Conservation (phyloP, 2,797 vertebrate genomes). For the Smutsia gigantea region DNA sequence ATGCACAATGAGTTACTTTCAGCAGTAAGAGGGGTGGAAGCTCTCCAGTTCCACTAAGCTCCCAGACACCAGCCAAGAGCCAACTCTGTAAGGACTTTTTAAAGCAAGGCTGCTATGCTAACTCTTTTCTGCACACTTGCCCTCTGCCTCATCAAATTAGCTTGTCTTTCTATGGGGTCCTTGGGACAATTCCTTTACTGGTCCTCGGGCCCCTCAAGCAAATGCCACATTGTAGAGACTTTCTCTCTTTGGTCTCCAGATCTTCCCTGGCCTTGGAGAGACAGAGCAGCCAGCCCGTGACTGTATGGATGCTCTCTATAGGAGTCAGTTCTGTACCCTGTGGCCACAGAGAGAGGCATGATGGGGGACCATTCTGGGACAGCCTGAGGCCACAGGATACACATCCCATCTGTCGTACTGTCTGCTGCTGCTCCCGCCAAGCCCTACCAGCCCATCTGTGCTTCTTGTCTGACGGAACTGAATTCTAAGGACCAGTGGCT, state of each 20-base stretch:
- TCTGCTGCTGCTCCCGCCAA: not conserved
- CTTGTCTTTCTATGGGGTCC: not conserved
- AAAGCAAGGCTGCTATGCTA: not conserved
- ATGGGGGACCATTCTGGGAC: not conserved
- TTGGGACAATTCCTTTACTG: not conserved
- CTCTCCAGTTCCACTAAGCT: not conserved
- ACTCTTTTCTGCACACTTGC: not conserved
- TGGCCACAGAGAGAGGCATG: not conserved
- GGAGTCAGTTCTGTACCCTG: not conserved
- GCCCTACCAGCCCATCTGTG: not conserved
- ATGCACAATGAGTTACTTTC: not conserved
- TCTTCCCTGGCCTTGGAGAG: not conserved
- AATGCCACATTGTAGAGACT: not conserved
- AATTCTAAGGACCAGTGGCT: not conserved
- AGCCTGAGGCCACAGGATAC: not conserved
- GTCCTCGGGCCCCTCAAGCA: not conserved
- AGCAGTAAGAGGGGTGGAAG: not conserved
- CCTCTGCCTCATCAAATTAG: not conserved
- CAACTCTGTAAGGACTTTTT: not conserved
- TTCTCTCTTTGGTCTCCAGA: not conserved
- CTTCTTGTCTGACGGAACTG: not conserved
- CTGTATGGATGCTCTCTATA: not conserved
- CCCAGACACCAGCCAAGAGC: not conserved
- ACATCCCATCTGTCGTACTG: not conserved
- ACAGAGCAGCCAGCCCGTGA: not conserved